Base-by-base conservation (phyloP, 2,888 invertebrate genomes). In the Neoitamus cyanurus region DNA sequence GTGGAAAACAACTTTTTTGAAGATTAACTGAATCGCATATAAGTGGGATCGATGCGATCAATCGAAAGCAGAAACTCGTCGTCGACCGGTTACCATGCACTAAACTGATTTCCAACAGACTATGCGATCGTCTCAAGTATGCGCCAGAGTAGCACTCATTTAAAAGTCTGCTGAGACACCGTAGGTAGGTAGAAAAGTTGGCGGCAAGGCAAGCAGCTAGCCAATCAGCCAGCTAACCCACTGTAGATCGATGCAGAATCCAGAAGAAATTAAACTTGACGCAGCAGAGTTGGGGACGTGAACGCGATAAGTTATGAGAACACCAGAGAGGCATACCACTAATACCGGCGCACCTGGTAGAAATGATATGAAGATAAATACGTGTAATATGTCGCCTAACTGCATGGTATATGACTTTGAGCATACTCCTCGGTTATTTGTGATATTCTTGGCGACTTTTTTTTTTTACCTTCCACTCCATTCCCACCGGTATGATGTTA, bases 71-170 rank as follows among this genome's bases (percentile, higher is more conserved):
- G 58, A 34, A 58, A 46, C 58, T 34, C 34, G 58, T 58, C 58
- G 58, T 15, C 78, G 48, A 78, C 78, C 78, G 58, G 34, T 58
- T 78, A 58, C 78, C 75, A 48, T 78, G 78, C 78, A 78, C 46
- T 78, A 58, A 58, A 78, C 78, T 48, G 48, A 78, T 46, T 58
- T 37, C 46, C 5, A 77, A 28, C 28, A 46, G 9, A 58, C 25
- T 58, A 25, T 58, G 15, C 77, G 46, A 25, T 25, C 28, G 25
- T 7, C 25, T 25, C 37, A 30, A 28, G 30, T 42, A 77, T 73
- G 28, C 36, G 20, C 25, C 28, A 20, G 77, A 46, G 31, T 31
- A 48, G 78, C 58, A 48, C 78, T 78, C 58, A 28, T 46, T 20
- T 20, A 15, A 28, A 25, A 58, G 20, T 48, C 77, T 46, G 28